These are phyloP conservation scores for Mugil cephalus DNA, from an alignment of 2,113 vertebrate genomes.

Conservation along the genomic window DNA sequence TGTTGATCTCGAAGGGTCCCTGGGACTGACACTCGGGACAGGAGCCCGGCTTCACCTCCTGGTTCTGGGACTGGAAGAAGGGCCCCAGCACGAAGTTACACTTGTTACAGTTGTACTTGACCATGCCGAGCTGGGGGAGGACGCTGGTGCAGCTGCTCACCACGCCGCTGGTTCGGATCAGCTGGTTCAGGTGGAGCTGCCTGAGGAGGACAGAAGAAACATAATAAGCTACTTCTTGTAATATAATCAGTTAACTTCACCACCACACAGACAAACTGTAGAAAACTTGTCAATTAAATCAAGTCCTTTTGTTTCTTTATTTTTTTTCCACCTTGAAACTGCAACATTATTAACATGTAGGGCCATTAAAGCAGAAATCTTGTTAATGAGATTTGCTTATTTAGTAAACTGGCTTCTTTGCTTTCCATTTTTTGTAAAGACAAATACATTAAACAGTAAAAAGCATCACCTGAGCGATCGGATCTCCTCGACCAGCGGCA, in stretches of 20 bases:
- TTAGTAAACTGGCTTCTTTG: too few species aligned
- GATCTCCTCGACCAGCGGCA: slow-evolving; percentile 96
- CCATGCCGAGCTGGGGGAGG: slow-evolving; percentile 96
- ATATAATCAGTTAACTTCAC: too few species aligned
- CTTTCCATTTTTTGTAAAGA: too few species aligned
- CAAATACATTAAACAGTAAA: background rate
- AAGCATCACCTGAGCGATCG: slow-evolving; percentile 89
- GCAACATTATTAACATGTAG: too few species aligned
- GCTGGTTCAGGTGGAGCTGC: slow-evolving; percentile 97
- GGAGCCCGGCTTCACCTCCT: slow-evolving; percentile 97
- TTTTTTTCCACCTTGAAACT: too few species aligned
- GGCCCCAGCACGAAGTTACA: slow-evolving; percentile 95
- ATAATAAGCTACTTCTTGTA: too few species aligned
- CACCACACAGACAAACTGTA: too few species aligned
- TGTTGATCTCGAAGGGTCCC: slow-evolving; percentile 98
- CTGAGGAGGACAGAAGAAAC: slow-evolving; percentile 70
- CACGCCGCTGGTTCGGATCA: slow-evolving; percentile 96
- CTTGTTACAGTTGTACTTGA: slow-evolving; percentile 98
- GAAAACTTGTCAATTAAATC: too few species aligned
- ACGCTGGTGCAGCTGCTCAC: slow-evolving; percentile 96
- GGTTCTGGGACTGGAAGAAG: slow-evolving; percentile 97
- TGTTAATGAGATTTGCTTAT: too few species aligned
- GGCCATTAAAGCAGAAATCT: too few species aligned
- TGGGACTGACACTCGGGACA: slow-evolving; percentile 96
- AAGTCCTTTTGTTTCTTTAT: too few species aligned